A percentile compares a stretch with the other conserved stretches of the same genome.
Conservation (phyloP, 2,113 vertebrate genomes). For the Coptodon bakossiorum region DNA sequence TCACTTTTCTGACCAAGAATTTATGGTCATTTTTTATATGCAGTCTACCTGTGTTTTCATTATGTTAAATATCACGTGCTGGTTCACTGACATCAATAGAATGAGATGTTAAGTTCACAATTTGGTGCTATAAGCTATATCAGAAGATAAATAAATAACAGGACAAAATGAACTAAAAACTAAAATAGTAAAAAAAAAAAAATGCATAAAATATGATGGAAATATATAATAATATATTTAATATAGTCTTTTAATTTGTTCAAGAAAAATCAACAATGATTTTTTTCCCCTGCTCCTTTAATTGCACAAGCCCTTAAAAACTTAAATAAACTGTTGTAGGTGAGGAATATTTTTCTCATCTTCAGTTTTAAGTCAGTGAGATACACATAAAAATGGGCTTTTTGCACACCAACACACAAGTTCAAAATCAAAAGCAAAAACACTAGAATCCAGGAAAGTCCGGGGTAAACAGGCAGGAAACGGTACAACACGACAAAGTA, state of each 20-base stretch:
- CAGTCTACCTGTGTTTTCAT: neutral
- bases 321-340: neutral
- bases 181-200: neutral
- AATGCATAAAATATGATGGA: neutral
- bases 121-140: neutral
- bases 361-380: neutral
- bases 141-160: neutral
- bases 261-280: neutral
- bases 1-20: neutral
- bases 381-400: too few species aligned
- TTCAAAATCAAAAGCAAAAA: neutral
- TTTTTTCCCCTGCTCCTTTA: neutral
- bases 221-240: neutral
- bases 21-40: neutral
- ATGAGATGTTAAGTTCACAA: rapidly evolving
- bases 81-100: neutral
- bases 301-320: neutral
- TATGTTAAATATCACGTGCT: neutral
- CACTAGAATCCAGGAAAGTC: neutral
- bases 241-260: neutral
- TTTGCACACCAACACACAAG: neutral
- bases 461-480: neutral
- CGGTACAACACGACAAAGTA: neutral
- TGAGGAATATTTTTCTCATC: neutral
- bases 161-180: neutral